Evolutionary conservation across 2,113 vertebrate species (phyloP).

Genomic region (Serilophus lunatus): DNA sequence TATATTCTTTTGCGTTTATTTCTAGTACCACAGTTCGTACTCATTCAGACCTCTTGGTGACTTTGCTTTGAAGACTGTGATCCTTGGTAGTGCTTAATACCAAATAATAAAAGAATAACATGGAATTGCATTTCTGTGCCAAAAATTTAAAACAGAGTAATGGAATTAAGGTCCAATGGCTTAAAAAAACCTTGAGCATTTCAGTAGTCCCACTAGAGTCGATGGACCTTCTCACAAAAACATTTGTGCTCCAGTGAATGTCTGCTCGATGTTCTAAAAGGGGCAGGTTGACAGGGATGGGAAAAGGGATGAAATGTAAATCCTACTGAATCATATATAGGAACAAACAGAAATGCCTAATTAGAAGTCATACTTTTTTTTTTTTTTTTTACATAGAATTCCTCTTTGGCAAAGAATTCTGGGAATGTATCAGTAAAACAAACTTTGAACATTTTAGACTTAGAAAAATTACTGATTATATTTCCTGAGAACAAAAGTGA

Average conservation of each 20-base stretch:
- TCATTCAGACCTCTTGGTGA: background rate
- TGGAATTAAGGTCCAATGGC: background rate
- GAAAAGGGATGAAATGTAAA: background rate
- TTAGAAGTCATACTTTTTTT: background rate
- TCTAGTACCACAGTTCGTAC: background rate
- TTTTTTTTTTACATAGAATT: background rate
- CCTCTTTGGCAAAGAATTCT: background rate
- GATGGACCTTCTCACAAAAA: background rate
- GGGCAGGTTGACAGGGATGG: accelerated
- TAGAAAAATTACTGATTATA: background rate
- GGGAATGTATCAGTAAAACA: background rate
- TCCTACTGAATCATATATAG: background rate
- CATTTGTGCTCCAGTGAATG: background rate
- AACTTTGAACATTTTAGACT: background rate
- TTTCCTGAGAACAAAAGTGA: background rate
- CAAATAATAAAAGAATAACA: background rate
- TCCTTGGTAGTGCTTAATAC: background rate
- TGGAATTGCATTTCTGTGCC: background rate
- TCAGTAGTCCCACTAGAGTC: background rate
- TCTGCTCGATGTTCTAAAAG: background rate
- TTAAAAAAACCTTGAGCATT: background rate
- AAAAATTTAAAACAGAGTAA: background rate
- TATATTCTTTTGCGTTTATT: background rate
- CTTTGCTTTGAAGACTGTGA: background rate
- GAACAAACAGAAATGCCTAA: background rate